Percentiles rank a stretch among this genome's conserved stretches.
These are phyloP conservation scores for Cyrtonyx montezumae DNA, from an alignment of 2,113 vertebrate species.

Conservation along the genomic window DNA sequence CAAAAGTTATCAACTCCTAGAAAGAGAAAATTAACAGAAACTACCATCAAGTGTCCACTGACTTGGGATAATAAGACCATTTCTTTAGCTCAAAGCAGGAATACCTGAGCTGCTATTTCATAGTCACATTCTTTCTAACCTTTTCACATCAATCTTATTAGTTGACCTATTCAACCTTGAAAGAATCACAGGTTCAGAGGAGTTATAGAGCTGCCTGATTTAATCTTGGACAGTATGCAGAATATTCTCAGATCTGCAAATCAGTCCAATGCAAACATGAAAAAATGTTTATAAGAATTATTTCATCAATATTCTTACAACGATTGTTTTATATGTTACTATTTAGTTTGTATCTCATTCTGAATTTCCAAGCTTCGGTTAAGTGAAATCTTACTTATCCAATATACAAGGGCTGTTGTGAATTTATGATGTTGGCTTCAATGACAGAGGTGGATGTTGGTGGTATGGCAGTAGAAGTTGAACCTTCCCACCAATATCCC, in stretches of 20 bases:
- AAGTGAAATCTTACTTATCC: neutral
- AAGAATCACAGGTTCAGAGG: neutral
- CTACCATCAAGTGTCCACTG: neutral
- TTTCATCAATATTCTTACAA: neutral
- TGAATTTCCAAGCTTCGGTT: neutral
- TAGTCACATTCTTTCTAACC: neutral
- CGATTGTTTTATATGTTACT: neutral
- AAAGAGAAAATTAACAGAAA: neutral
- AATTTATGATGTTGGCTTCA: neutral
- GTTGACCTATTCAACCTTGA: neutral
- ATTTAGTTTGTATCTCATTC: neutral
- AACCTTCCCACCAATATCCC: neutral
- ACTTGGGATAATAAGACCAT: neutral
- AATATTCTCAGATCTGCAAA: neutral
- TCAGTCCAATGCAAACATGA: neutral
- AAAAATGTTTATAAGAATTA: neutral
- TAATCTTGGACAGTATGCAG: neutral
- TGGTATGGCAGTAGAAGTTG: neutral
- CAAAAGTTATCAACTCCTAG: neutral
- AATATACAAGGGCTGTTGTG: neutral
- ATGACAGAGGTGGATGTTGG: neutral
- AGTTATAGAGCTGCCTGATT: neutral
- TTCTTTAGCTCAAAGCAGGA: neutral
- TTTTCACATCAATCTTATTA: neutral
- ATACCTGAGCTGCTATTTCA: neutral